Conservation (phyloP, 2,797 vertebrate species). For the Pyrocephalus nanus region DNA sequence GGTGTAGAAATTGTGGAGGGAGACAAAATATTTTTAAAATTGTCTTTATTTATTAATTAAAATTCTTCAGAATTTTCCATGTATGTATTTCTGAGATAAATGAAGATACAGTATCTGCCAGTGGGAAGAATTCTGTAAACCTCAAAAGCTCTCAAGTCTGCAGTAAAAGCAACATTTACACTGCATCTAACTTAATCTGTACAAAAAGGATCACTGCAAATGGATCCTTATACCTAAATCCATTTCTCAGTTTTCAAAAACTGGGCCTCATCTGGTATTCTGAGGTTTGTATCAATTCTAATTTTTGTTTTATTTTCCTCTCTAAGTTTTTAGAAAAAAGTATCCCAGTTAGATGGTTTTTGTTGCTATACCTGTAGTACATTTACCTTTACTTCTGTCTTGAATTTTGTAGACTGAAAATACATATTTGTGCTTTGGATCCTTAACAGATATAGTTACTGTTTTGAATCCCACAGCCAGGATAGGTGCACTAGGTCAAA, state of each 20-base stretch:
- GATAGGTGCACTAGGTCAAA: constrained; percentile 35
- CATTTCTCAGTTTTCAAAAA: background rate
- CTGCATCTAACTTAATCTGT: background rate
- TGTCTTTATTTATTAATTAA: background rate
- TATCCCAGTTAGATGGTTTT: background rate
- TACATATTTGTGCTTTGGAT: background rate
- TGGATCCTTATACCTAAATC: background rate
- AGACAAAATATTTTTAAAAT: background rate
- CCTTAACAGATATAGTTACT: background rate
- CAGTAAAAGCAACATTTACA: background rate
- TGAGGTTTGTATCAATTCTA: background rate
- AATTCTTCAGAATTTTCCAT: background rate
- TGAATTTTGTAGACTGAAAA: background rate
- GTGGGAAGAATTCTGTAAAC: background rate
- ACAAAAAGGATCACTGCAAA: background rate
- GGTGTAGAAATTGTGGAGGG: background rate
- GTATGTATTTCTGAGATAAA: background rate
- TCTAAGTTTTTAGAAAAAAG: background rate
- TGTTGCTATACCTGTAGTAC: background rate
- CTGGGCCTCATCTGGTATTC: background rate
- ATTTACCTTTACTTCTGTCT: background rate
- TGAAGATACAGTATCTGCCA: background rate
- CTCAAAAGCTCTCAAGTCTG: background rate
- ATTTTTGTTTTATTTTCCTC: background rate
- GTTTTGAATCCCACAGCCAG: constrained; percentile 34